A percentile compares a stretch with the other conserved stretches of the same genome.
Conservation (phyloP, 2,797 vertebrate genomes). For the Calcarius lapponicus region DNA sequence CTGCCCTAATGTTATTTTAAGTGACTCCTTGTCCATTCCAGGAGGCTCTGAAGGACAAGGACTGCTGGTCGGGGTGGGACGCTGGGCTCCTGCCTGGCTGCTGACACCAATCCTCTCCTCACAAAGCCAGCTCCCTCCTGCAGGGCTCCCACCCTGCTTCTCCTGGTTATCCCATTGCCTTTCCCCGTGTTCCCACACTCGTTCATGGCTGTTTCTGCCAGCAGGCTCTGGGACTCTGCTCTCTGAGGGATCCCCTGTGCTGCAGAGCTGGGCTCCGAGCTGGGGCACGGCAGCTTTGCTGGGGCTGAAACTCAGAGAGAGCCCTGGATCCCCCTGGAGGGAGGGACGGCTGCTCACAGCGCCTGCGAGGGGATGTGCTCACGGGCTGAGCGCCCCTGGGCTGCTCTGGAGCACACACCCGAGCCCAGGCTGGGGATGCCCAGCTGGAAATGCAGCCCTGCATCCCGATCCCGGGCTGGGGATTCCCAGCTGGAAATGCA, state of each 20-base stretch:
- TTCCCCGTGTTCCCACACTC: background rate
- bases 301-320: background rate
- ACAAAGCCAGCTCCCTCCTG: background rate
- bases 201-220: background rate
- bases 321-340: background rate
- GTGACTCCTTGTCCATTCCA: background rate
- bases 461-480: no score
- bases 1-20: conserved; percentile 9
- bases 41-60: background rate
- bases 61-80: background rate
- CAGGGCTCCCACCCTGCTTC: background rate
- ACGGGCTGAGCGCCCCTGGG: background rate
- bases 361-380: background rate
- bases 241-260: background rate
- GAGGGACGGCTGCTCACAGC: background rate
- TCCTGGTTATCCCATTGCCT: background rate
- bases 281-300: background rate
- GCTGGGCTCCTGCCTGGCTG: background rate
- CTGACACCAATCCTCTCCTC: background rate
- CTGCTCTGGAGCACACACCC: background rate
- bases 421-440: no score
- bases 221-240: background rate
- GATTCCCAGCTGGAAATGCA: background rate
- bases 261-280: background rate
- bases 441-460: background rate